phyloP scores from a whole-genome alignment of 2,797 vertebrate genomes.

The Catostomus latipinnis region DNA sequence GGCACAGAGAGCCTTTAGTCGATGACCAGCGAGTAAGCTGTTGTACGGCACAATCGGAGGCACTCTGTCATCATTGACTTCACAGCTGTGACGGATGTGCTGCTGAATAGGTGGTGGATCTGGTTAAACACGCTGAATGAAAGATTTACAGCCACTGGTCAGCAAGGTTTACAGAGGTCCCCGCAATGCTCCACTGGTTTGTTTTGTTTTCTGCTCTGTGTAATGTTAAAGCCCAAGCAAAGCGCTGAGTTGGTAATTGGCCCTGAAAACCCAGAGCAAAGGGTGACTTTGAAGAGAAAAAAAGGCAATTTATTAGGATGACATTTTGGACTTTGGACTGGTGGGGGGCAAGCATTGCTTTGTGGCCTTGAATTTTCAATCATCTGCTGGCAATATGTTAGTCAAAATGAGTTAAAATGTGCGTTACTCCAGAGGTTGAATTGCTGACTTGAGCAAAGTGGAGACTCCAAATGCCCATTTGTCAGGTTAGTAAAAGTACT shows the following conservation, averaged over 20 bases:
- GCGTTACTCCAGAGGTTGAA: conserved; percentile 30
- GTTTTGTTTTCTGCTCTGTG: conserved; percentile 52
- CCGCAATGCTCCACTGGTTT: conserved; percentile 54
- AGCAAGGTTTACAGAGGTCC: conserved; percentile 62
- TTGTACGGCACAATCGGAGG: conserved; percentile 73
- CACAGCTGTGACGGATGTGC: conserved; percentile 74
- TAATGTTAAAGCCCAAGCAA: conserved; percentile 50
- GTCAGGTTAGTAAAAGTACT: conserved; percentile 16
- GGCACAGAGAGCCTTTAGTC: conserved; percentile 41
- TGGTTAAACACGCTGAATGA: conserved; percentile 76
- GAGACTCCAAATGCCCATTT: conserved; percentile 30
- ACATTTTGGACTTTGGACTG: conserved; percentile 51
- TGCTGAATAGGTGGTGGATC: conserved; percentile 77
- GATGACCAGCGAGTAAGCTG: conserved; percentile 72
- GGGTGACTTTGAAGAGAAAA: conserved; percentile 60
- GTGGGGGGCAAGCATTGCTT: conserved; percentile 24
- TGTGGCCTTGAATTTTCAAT: conserved; percentile 46
- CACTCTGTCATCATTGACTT: conserved; percentile 70
- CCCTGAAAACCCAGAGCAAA: conserved; percentile 48
- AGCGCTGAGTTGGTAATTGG: conserved; percentile 59
- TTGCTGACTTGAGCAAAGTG: conserved; percentile 2
- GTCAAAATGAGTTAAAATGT: conserved; percentile 40
- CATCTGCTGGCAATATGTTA: conserved; percentile 57
- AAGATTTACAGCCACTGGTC: conserved; percentile 71
- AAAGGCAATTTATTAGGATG: conserved; percentile 59